Conservation (phyloP, 2,113 vertebrate genomes). For the Bujurquina vittata region DNA sequence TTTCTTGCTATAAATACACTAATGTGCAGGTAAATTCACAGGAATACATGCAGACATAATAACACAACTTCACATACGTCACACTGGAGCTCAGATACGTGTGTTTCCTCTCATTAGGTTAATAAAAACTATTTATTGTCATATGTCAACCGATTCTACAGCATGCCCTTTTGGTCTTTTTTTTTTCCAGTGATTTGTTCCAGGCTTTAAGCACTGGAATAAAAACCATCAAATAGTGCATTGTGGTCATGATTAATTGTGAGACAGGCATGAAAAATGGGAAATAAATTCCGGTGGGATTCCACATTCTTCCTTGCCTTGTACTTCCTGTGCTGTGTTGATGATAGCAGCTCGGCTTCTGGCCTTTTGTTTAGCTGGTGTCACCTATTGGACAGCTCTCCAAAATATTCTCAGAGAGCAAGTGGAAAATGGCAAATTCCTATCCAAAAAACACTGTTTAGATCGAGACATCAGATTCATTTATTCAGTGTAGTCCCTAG, state of each 20-base stretch:
- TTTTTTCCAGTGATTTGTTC: constrained; percentile 48
- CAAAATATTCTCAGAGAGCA: neutral
- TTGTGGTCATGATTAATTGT: constrained; percentile 46
- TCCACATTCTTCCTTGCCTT: constrained; percentile 17
- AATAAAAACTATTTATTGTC: constrained; percentile 30
- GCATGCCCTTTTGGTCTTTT: constrained; percentile 25
- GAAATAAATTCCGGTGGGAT: constrained; percentile 31
- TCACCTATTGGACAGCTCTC: constrained; percentile 16
- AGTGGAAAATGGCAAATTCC: neutral
- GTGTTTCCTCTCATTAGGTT: neutral
- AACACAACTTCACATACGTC: constrained; percentile 12
- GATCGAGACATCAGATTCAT: constrained; percentile 3
- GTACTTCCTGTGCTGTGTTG: constrained; percentile 14
- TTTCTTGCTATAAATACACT: neutral
- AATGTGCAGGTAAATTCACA: constrained; percentile 19
- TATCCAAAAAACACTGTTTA: constrained; percentile 34
- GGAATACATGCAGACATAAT: neutral
- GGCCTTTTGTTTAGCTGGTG: constrained; percentile 13
- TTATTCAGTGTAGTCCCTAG: constrained; percentile 1
- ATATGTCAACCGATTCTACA: constrained; percentile 36
- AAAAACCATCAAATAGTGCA: constrained; percentile 21
- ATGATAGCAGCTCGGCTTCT: neutral
- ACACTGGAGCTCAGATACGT: neutral
- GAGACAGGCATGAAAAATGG: constrained; percentile 28
- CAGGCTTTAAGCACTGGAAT: constrained; percentile 19